Base-by-base conservation (phyloP, 2,797 vertebrate genomes). In the Tokudaia tokunoshimensis region DNA sequence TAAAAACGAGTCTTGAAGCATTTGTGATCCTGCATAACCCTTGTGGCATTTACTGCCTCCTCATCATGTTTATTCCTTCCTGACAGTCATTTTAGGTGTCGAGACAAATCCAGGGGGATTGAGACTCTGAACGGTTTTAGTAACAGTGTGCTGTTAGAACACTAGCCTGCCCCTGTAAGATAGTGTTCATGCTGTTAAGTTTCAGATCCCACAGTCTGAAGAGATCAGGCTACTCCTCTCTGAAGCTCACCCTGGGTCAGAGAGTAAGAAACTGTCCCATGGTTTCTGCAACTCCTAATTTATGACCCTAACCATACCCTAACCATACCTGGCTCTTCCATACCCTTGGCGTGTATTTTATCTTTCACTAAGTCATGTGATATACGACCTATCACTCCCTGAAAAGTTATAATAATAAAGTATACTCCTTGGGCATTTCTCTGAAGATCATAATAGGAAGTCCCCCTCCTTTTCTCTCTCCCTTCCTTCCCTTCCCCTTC, bases 401-500 rank as follows among this genome's bases (percentile, higher is more conserved):
- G 29, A 52, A 31, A 79, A 29, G 15, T 52, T 34, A 79, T 34
- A 79, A 52, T 79, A 79, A 52, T 52, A 47, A 79, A 52, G 76
- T 4, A 31, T 34, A 52, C 15, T 15, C 47, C 15, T 50, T 79
- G 47, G 3, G 29, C 26, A 52, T 79, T 78, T 78, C 75, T 50
- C 76, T 78, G 76, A 50, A 78, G 14, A 29, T 14, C 6, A 78
- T 50, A 78, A 44, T 47, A 41, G 41, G 26, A 29, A 63, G 8
- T 11, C 12, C 12, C 11, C 29, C 63, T 12, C 3, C 2, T 31
- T 1, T 8, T 10, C 9, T 9, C 3, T 10, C 26, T 13, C 10
- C 61, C 26, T 11, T 29, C 10, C 8, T 7, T 63, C 8, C 8
- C 10, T 63, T 6, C 3, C 61, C 8, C 24, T 10, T 5, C 20